phyloP scores from a whole-genome alignment of 92 coral and sea anemone species.

The Paramuricea clavata region DNA sequence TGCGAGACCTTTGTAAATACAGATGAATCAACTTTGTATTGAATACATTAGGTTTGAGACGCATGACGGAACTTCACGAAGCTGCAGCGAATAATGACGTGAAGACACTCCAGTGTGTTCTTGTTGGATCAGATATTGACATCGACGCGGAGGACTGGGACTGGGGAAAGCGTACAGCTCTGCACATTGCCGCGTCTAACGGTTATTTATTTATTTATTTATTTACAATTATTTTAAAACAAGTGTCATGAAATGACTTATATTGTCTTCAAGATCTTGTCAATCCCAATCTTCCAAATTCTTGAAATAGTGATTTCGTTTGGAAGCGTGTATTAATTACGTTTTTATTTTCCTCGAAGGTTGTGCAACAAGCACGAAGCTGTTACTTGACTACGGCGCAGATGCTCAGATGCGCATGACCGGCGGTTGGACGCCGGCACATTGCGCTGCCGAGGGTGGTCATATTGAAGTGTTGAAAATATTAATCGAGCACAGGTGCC shows the following conservation, averaged over 20 bases:
- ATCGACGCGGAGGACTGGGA: constrained; percentile 98
- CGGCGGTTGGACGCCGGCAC: constrained; percentile 99
- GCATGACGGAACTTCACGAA: constrained; percentile 95
- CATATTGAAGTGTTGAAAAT: constrained; percentile 81
- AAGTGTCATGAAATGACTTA: too few relatives aligned
- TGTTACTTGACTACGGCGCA: constrained; percentile 83
- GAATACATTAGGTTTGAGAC: not conserved
- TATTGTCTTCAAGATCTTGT: too few relatives aligned
- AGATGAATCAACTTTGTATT: not conserved
- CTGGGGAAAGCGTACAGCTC: constrained; percentile 95
- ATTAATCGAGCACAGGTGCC: constrained; percentile 71
- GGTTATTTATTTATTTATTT: too few relatives aligned
- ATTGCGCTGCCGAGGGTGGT: constrained; percentile 96
- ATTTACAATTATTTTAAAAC: too few relatives aligned
- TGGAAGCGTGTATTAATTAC: not conserved
- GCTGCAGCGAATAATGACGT: constrained; percentile 87
- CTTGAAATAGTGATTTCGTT: too few relatives aligned
- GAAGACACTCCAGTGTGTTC: constrained; percentile 70
- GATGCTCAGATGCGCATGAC: constrained; percentile 95
- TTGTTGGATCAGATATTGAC: constrained; percentile 77
- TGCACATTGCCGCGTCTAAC: constrained; percentile 90
- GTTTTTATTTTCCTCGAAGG: constrained; percentile 48
- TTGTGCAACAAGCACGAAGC: constrained; percentile 72
- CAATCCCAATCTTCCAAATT: too few relatives aligned
- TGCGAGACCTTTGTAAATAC: not conserved